Conservation (phyloP, 2,797 vertebrate species). For the Erpetoichthys calabaricus region DNA sequence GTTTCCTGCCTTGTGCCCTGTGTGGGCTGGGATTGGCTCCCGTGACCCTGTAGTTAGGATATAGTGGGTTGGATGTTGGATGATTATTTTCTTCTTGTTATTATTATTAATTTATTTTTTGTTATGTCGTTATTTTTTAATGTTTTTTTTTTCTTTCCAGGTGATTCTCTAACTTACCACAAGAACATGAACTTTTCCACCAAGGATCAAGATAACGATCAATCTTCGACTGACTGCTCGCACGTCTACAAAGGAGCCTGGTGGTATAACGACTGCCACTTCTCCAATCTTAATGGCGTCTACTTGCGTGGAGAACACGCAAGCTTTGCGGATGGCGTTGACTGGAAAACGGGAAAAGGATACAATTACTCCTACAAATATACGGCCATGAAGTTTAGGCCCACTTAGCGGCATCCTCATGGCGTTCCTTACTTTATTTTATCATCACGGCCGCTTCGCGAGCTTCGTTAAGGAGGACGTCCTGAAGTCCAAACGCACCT, state of each 20-base stretch:
- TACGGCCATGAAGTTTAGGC: conserved; percentile 32
- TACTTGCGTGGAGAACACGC: conserved; percentile 17
- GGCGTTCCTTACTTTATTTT: no score
- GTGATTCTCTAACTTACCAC: conserved; percentile 26
- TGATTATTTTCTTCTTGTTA: no score
- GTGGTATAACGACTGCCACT: conserved; percentile 29
- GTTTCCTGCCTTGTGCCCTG: no score
- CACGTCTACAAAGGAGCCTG: conserved; percentile 19
- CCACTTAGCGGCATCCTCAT: background rate
- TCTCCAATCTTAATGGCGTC: conserved; percentile 30
- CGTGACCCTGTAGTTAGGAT: no score
- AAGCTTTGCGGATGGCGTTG: conserved; percentile 25
- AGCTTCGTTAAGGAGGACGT: no score
- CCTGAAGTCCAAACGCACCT: no score
- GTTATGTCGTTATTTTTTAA: background rate
- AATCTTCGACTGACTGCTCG: conserved; percentile 12
- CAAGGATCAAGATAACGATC: conserved; percentile 25
- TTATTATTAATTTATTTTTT: background rate
- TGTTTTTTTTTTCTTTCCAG: conserved; percentile 16
- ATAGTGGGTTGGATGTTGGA: no score
- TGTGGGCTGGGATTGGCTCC: no score
- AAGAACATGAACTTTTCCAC: conserved; percentile 26
- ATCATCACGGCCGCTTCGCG: no score
- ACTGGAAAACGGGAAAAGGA: conserved; percentile 26
- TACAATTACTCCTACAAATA: conserved; percentile 27